Evolutionary conservation across 1,140 invertebrate species (phyloP).

Genomic region (Lepeophtheirus salmonis): DNA sequence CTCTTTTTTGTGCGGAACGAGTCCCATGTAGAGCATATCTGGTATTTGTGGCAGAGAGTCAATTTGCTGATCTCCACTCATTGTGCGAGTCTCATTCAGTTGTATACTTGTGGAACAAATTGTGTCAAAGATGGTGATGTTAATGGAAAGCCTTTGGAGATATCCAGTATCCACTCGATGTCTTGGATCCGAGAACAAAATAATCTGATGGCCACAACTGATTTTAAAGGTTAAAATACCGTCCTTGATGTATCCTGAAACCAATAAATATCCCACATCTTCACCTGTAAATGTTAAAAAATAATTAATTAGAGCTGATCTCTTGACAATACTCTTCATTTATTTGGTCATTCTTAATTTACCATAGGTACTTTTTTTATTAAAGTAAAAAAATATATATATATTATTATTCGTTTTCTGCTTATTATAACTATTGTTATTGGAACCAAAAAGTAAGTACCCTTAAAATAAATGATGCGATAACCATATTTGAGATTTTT

Average conservation of each 20-base stretch:
- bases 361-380: too few species aligned
- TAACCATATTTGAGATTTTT: not conserved
- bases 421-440: too few species aligned
- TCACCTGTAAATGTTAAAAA: too few species aligned
- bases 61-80: conserved; percentile 16
- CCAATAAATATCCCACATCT: not conserved
- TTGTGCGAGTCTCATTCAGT: conserved; percentile 16
- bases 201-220: conserved; percentile 13
- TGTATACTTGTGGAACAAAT: conserved; percentile 3
- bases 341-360: too few species aligned
- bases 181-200: conserved; percentile 15
- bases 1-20: not conserved
- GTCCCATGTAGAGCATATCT: not conserved
- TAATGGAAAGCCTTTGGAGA: not conserved
- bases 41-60: not conserved
- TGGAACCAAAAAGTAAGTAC: too few species aligned
- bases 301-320: too few species aligned
- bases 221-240: conserved; percentile 13
- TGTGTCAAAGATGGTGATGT: not conserved
- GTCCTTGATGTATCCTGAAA: conserved; percentile 4
- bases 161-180: conserved; percentile 15
- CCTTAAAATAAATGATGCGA: not conserved
- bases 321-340: too few species aligned
- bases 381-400: too few species aligned
- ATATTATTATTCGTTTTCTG: too few species aligned